Conservation (phyloP, 1,140 invertebrate species). For the Ladona fulva region DNA sequence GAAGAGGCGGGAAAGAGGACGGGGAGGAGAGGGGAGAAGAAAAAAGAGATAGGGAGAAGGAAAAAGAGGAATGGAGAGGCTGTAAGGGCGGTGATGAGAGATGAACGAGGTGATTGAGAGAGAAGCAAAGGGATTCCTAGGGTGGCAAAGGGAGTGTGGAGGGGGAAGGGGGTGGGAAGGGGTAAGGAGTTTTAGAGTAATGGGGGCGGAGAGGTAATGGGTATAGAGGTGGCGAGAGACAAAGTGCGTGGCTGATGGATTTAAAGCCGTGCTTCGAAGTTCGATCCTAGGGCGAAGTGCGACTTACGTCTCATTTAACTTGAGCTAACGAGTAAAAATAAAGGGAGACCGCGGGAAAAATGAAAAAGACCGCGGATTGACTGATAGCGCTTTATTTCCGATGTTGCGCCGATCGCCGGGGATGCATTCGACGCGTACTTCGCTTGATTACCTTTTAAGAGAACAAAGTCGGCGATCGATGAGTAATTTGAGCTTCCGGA, state of each 20-base stretch:
- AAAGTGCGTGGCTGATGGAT: background rate
- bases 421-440: background rate
- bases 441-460: too few relatives aligned
- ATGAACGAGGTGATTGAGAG: background rate
- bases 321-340: background rate
- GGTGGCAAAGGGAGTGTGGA: background rate
- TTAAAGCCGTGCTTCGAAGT: background rate
- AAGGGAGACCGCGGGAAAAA: background rate
- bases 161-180: background rate
- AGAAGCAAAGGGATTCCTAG: background rate
- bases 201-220: background rate
- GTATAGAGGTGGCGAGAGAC: background rate
- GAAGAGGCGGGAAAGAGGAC: background rate
- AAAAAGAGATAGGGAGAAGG: background rate
- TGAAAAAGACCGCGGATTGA: background rate
- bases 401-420: background rate
- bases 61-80: background rate
- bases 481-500: too few relatives aligned
- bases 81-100: background rate
- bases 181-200: background rate
- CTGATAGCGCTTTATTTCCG: conserved; percentile 1
- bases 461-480: too few relatives aligned
- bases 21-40: background rate
- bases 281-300: background rate
- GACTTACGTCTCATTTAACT: background rate